These are phyloP conservation scores for Glossophaga mutica DNA, from an alignment of 2,797 vertebrate species.

Conservation along the genomic window DNA sequence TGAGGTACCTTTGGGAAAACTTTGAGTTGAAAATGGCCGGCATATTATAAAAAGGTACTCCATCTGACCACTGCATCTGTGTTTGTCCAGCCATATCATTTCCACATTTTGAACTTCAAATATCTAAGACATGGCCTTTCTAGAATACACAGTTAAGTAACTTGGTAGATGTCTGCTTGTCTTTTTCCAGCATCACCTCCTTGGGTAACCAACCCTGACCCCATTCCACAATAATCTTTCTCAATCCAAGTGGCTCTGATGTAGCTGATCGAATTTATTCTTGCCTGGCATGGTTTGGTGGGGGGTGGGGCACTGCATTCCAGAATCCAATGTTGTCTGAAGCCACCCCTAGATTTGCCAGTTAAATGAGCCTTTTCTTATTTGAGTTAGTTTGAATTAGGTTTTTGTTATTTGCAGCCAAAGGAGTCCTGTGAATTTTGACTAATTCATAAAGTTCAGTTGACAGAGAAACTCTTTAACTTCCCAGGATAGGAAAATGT, in stretches of 20 bases:
- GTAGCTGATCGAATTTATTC: neutral
- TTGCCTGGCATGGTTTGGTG: neutral
- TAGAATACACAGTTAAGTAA: neutral
- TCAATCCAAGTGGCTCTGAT: neutral
- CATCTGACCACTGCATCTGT: neutral
- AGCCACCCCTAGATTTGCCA: neutral
- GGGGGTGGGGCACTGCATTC: neutral
- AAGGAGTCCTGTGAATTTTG: neutral
- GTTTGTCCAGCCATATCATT: neutral
- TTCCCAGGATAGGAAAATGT: neutral
- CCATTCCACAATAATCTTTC: neutral
- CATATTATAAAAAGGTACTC: neutral
- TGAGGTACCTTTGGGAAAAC: neutral
- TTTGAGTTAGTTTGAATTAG: neutral
- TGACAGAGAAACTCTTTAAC: slow-evolving; percentile 23
- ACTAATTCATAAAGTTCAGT: slow-evolving; percentile 32
- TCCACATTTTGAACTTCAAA: neutral
- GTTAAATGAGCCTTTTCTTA: slow-evolving; percentile 21
- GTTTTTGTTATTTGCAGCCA: slow-evolving; percentile 32
- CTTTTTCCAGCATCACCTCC: neutral
- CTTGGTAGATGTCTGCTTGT: neutral
- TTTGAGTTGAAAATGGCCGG: slow-evolving; percentile 14
- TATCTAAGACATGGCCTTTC: neutral
- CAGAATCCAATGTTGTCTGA: neutral
- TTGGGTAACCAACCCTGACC: neutral